Percentiles rank a stretch among this genome's conserved stretches.
Conservation (phyloP, 2,113 vertebrate species). For the Rafetus swinhoei region DNA sequence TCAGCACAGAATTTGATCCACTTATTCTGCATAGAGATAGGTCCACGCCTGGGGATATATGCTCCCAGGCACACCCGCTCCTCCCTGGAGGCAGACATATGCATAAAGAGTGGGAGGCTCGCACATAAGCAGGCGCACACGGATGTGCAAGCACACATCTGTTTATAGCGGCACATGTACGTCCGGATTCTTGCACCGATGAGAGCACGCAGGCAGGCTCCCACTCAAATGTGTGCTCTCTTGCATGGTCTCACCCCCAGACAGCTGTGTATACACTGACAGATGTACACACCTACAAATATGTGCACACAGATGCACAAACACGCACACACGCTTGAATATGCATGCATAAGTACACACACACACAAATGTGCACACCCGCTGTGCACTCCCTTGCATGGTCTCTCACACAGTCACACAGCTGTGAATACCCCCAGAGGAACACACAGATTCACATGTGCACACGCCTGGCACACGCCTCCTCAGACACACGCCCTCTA, state of each 20-base stretch:
- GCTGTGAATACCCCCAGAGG: background rate
- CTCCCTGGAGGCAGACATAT: background rate
- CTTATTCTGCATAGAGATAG: background rate
- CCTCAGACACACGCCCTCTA: background rate
- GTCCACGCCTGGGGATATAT: background rate
- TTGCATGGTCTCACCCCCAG: background rate
- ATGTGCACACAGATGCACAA: background rate
- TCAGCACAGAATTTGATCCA: background rate
- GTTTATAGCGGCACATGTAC: background rate
- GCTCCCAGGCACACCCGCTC: background rate
- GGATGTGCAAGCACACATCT: background rate
- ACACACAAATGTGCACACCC: background rate
- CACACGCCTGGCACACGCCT: no score
- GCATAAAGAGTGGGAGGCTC: background rate
- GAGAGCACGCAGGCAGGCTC: fast-evolving
- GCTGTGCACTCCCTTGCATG: background rate
- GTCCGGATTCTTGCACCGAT: fast-evolving
- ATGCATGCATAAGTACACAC: background rate
- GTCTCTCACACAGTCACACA: background rate
- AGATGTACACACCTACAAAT: background rate
- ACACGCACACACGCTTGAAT: background rate
- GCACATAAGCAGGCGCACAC: background rate
- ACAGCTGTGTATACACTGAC: no score
- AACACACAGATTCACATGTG: background rate
- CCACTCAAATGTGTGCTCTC: background rate